Conservation (phyloP, 2,888 invertebrate species). For the Trissolcus japonicus region DNA sequence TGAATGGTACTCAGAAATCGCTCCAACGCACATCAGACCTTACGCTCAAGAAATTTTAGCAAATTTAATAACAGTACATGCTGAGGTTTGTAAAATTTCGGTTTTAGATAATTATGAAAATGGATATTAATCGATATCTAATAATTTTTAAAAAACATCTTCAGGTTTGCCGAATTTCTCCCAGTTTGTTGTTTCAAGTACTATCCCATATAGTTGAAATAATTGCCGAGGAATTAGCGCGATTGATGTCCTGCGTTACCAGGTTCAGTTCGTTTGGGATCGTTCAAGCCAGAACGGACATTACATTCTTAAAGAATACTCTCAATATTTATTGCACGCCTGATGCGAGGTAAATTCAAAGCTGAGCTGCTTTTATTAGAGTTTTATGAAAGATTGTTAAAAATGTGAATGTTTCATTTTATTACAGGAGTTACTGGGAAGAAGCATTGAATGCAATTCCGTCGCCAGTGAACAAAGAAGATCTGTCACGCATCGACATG, state of each 20-base stretch:
- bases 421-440: constrained; percentile 83
- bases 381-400: background rate
- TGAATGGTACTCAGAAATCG: constrained; percentile 87
- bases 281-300: constrained; percentile 88
- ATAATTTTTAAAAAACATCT: background rate
- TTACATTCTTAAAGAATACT: constrained; percentile 82
- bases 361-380: constrained; percentile 6
- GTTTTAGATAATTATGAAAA: background rate
- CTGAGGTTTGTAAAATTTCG: constrained; percentile 78
- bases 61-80: constrained; percentile 87
- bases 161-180: constrained; percentile 87
- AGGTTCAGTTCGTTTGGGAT: constrained; percentile 84
- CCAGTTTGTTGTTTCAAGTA: constrained; percentile 85
- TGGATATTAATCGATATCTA: background rate
- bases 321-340: constrained; percentile 81
- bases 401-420: background rate
- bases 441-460: constrained; percentile 90
- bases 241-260: constrained; percentile 88
- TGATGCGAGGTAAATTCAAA: constrained; percentile 79
- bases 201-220: constrained; percentile 90
- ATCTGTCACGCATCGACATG: constrained; percentile 70
- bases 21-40: constrained; percentile 87
- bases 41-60: constrained; percentile 93
- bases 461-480: constrained; percentile 80
- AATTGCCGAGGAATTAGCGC: constrained; percentile 93